phyloP scores from a whole-genome alignment of 1,140 invertebrate species.

The Diorhabda sublineata region DNA sequence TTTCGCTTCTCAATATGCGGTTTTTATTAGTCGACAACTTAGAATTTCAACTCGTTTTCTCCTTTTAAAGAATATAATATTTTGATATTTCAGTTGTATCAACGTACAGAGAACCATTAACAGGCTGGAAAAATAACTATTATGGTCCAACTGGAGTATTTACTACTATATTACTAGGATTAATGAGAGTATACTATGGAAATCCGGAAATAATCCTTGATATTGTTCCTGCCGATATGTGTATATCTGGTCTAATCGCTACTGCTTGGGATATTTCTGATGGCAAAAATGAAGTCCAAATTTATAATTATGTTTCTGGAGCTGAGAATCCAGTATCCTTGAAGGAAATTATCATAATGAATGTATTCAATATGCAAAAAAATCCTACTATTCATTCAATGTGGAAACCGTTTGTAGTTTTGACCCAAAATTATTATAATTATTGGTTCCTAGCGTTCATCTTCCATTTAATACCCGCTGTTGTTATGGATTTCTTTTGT shows the following conservation, averaged over 20 bases:
- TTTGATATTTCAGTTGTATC: slow-evolving; percentile 47
- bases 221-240: neutral
- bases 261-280: neutral
- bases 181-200: neutral
- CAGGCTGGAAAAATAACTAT: neutral
- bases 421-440: neutral
- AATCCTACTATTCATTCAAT: neutral
- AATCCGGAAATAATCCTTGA: neutral
- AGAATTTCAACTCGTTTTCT: no score
- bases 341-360: neutral
- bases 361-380: neutral
- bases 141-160: neutral
- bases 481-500: neutral
- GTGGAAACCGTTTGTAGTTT: neutral
- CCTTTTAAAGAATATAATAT: no score
- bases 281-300: neutral
- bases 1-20: no score
- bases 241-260: neutral
- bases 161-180: neutral
- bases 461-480: neutral
- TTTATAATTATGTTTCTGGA: neutral
- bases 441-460: neutral
- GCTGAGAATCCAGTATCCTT: neutral
- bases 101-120: neutral
- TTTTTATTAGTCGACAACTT: no score